Conservation (phyloP, 2,797 vertebrate genomes). For the Ambastaia sidthimunki region DNA sequence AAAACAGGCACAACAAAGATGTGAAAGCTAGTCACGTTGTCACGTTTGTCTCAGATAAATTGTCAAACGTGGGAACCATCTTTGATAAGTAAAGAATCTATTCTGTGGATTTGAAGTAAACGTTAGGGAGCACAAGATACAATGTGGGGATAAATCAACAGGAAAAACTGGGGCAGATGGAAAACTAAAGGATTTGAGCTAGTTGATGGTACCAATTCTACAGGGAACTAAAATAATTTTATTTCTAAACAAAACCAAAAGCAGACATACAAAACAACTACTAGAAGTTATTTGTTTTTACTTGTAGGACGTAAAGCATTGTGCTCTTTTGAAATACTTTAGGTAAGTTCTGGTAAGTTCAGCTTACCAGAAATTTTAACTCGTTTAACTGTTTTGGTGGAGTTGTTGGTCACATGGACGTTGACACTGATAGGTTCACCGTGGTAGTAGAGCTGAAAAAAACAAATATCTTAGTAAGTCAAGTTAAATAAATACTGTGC, state of each 20-base stretch:
- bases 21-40: constrained; percentile 14
- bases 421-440: constrained; percentile 86
- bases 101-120: constrained; percentile 1
- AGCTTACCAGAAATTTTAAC: constrained; percentile 83
- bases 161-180: background rate
- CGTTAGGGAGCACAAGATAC: background rate
- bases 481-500: no score
- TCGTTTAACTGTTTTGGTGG: constrained; percentile 85
- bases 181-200: constrained; percentile 5
- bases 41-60: constrained; percentile 4
- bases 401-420: constrained; percentile 88
- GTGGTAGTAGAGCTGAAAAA: constrained; percentile 79
- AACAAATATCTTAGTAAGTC: background rate
- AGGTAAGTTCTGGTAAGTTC: no score
- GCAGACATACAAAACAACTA: background rate
- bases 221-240: background rate
- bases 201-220: constrained; percentile 20
- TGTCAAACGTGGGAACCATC: constrained; percentile 15
- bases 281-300: background rate
- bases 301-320: background rate
- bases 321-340: no score
- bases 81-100: constrained; percentile 11
- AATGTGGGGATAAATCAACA: constrained; percentile 22
- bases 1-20: constrained; percentile 4
- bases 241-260: background rate